These are phyloP conservation scores for Lithobates sylvaticus DNA, from an alignment of 2,797 vertebrate species.

Conservation along the genomic window DNA sequence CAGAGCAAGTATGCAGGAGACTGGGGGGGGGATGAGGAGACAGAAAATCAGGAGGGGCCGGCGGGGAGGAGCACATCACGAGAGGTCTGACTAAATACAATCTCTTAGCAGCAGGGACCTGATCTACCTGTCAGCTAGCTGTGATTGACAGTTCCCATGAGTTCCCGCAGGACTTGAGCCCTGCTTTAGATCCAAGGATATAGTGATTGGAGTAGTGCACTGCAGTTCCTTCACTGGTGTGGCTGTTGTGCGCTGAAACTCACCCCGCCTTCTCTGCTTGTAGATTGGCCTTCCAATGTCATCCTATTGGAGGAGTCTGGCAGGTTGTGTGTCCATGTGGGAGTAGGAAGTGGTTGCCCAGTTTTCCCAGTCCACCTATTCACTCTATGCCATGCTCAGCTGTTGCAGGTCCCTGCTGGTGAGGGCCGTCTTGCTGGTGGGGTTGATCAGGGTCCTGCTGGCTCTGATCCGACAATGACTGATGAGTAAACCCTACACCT, in stretches of 20 bases:
- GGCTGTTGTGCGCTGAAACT: background rate
- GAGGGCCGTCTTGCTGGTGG: constrained; percentile 67
- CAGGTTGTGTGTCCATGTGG: background rate
- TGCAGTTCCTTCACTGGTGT: background rate
- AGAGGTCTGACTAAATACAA: too few species aligned
- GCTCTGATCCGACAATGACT: constrained; percentile 83
- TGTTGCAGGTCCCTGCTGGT: constrained; percentile 60
- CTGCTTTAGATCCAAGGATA: too few species aligned
- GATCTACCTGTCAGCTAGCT: too few species aligned
- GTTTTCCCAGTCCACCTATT: accelerated
- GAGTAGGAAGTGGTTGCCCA: background rate
- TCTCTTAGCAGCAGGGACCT: too few species aligned
- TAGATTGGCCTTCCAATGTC: background rate
- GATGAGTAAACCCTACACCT: constrained; percentile 83
- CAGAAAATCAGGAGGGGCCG: too few species aligned
- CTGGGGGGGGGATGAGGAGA: too few species aligned
- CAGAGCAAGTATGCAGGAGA: too few species aligned
- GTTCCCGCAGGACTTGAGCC: too few species aligned
- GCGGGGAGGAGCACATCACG: too few species aligned
- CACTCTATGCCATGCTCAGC: background rate
- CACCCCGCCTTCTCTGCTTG: too few species aligned
- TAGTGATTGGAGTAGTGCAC: too few species aligned
- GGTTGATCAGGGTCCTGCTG: constrained; percentile 70
- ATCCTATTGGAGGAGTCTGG: background rate
- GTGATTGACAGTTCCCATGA: too few species aligned